Percentiles rank a stretch among this genome's conserved stretches.
These are phyloP conservation scores for Hyperoplus lanceolatus DNA, from an alignment of 2,797 vertebrate genomes.

Conservation along the genomic window DNA sequence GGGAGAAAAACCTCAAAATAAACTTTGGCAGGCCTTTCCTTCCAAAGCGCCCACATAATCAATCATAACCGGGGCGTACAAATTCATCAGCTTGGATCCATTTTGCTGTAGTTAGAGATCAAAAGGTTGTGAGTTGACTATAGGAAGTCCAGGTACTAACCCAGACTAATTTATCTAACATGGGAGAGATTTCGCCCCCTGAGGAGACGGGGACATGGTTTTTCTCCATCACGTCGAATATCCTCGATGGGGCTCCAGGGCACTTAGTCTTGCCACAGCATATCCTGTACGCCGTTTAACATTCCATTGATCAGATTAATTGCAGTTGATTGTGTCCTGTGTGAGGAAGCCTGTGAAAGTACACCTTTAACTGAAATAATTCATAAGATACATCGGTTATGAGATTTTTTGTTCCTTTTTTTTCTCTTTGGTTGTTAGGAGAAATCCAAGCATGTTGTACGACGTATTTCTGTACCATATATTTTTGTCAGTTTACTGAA, in stretches of 20 bases:
- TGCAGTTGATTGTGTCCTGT: conserved; percentile 83
- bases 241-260: conserved; percentile 80
- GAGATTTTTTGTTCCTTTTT: conserved; percentile 3
- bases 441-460: neutral
- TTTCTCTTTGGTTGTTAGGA: neutral
- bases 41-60: conserved; percentile 87
- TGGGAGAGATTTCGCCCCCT: conserved; percentile 82
- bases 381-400: conserved; percentile 38
- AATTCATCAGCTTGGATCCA: conserved; percentile 99
- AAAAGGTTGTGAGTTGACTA: conserved; percentile 89
- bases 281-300: conserved; percentile 83
- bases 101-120: conserved; percentile 96
- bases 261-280: conserved; percentile 76
- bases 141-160: conserved; percentile 86
- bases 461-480: neutral
- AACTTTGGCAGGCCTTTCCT: conserved; percentile 86
- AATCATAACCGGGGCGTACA: conserved; percentile 94
- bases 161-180: conserved; percentile 85
- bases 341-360: conserved; percentile 75
- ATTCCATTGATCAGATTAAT: conserved; percentile 86
- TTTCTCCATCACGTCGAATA: conserved; percentile 83
- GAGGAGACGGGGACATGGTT: conserved; percentile 83
- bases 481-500: conserved; percentile 5
- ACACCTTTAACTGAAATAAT: conserved; percentile 64
- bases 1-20: conserved; percentile 64